Percentiles rank a stretch among this genome's conserved stretches.
phyloP scores from a whole-genome alignment of 2,797 vertebrate species.

The Aldrovandia affinis region DNA sequence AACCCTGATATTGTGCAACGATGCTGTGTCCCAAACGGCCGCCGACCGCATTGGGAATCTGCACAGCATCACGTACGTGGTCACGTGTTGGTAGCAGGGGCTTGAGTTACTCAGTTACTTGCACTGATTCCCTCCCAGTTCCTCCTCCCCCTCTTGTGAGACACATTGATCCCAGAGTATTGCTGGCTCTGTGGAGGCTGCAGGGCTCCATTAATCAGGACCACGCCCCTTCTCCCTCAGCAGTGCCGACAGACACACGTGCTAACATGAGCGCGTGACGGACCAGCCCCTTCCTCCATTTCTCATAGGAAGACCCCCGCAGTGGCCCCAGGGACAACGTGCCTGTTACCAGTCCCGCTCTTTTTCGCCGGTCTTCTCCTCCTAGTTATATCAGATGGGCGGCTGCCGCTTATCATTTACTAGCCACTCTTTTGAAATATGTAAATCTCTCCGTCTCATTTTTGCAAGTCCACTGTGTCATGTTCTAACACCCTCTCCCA shows the following conservation, averaged over 20 bases:
- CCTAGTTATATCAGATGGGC: not conserved
- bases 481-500: slow-evolving; percentile 13
- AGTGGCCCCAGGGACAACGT: not conserved
- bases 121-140: not conserved
- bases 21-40: not conserved
- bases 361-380: no score
- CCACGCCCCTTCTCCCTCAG: not conserved
- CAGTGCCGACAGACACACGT: not conserved
- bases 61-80: not conserved
- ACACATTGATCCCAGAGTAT: not conserved
- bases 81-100: not conserved
- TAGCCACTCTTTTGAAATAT: not conserved
- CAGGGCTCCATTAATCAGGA: slow-evolving; percentile 3
- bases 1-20: not conserved
- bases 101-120: not conserved
- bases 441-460: not conserved
- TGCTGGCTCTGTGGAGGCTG: not conserved
- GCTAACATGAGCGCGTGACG: not conserved
- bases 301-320: not conserved
- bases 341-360: not conserved
- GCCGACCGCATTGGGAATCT: not conserved
- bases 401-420: not conserved
- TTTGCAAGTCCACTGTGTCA: not conserved
- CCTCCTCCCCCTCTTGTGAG: not conserved
- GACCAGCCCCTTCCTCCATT: not conserved